Evolutionary conservation across 2,797 vertebrate genomes (phyloP).

Genomic region (Helarctos malayanus): DNA sequence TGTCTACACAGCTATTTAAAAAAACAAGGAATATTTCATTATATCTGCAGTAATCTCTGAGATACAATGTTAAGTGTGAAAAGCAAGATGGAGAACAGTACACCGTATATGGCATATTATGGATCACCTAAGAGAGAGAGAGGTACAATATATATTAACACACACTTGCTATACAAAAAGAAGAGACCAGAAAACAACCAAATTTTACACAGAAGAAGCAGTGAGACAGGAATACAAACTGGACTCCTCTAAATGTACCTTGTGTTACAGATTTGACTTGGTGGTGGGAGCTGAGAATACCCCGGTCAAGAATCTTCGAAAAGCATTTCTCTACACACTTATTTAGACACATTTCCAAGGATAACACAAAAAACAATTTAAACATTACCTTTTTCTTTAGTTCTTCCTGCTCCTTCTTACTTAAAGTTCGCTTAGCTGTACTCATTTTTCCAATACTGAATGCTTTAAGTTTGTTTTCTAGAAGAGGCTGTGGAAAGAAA

Average conservation of each 20-base stretch:
- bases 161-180: not conserved
- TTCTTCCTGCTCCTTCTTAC: slow-evolving; percentile 99
- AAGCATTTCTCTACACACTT: slow-evolving; percentile 1
- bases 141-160: not conserved
- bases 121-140: not conserved
- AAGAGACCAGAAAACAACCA: slow-evolving; percentile 1
- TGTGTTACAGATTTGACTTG: not conserved
- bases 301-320: not conserved
- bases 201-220: not conserved
- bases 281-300: not conserved
- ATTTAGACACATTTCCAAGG: slow-evolving; percentile 5
- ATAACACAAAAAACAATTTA: slow-evolving; percentile 74
- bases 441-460: slow-evolving; percentile 99
- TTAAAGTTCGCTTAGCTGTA: slow-evolving; percentile 96
- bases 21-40: not conserved
- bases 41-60: slow-evolving; percentile 28
- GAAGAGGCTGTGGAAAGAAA: slow-evolving; percentile 91
- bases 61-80: not conserved
- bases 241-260: not conserved
- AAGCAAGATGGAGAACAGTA: not conserved
- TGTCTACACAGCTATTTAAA: not conserved
- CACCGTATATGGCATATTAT: not conserved
- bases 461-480: slow-evolving; percentile 98
- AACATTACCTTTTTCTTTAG: slow-evolving; percentile 97
- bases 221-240: not conserved